Base-by-base conservation (phyloP, 2,888 invertebrate species). In the Galeopsomyia nigrocyanea region DNA sequence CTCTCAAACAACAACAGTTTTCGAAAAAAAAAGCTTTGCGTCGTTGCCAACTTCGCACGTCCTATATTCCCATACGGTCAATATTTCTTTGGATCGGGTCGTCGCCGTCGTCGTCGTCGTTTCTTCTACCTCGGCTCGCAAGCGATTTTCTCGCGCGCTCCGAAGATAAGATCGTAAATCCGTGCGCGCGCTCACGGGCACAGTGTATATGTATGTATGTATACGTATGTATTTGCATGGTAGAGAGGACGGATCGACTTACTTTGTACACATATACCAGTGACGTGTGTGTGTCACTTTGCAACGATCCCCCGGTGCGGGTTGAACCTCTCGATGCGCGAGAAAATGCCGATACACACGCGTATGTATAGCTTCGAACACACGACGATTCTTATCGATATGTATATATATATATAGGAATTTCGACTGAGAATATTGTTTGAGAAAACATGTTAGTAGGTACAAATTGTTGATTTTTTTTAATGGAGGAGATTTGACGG, bases 81-180 rank as follows among this genome's bases (percentile, higher is more conserved):
- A 22, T 56, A 26, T 56, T 56, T 56, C 56, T 56, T n/a, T 7
- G 26, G 13, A 22, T 22, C 55, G 21, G 21, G 22, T 14, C 10
- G 14, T 14, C 55, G 56, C 19, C 56, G 21, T 22, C 22, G 22
- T 14, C 55, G 56, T 55, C 56, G 21, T 22, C 22, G 22, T 22
- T n/a, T 26, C 22, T 22, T 10, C 5, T 22, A 0, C 22, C 13
- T 9, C 22, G 19, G 17, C 53, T 53, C 26, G 22, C 13, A 5
- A n/a, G 64, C 63, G 22, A 75, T 76, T 77, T 76, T 76, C 73
- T 76, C 67, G 71, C 57, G 60, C 58, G 49, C 26, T 2, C 26
- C 5, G 3, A n/a, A 26, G 75, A 77, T 76, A 72, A 71, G 31
- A 75, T 77, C 71, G 68, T 70, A 61, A 71, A 60, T 64, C 73